These are phyloP conservation scores for Eufriesea mexicana DNA, from an alignment of 1,140 invertebrate genomes.

Conservation along the genomic window DNA sequence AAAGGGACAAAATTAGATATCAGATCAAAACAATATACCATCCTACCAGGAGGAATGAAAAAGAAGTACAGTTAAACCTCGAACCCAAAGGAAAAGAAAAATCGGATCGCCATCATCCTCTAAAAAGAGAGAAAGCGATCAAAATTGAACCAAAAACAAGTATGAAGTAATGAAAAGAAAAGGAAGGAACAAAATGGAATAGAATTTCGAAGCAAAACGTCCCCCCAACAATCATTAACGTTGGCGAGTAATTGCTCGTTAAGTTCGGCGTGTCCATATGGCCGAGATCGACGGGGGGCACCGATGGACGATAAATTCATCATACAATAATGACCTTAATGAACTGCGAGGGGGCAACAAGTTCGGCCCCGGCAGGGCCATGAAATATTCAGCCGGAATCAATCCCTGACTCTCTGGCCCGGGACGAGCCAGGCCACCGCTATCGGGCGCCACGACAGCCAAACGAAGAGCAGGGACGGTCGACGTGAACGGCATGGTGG, in stretches of 20 bases:
- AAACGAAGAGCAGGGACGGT: no score
- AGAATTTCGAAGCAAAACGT: not conserved
- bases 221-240: slow-evolving; percentile 53
- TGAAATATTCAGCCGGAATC: slow-evolving; percentile 82
- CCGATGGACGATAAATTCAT: slow-evolving; percentile 71
- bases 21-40: no score
- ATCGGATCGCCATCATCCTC: not conserved
- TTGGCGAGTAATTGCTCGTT: slow-evolving; percentile 64
- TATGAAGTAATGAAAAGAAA: not conserved
- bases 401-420: slow-evolving; percentile 73
- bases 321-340: slow-evolving; percentile 78
- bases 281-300: slow-evolving; percentile 42
- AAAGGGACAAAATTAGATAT: no score
- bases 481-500: slow-evolving; percentile 16
- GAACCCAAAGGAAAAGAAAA: no score
- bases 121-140: no score
- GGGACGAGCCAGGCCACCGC: slow-evolving; percentile 44
- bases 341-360: slow-evolving; percentile 70
- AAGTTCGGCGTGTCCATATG: slow-evolving; percentile 63
- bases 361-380: slow-evolving; percentile 68
- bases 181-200: not conserved
- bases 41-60: no score
- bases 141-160: not conserved
- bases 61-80: no score
- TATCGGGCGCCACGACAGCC: not conserved